phyloP scores from a whole-genome alignment of 2,113 vertebrate species.

The Cnemophilus loriae region DNA sequence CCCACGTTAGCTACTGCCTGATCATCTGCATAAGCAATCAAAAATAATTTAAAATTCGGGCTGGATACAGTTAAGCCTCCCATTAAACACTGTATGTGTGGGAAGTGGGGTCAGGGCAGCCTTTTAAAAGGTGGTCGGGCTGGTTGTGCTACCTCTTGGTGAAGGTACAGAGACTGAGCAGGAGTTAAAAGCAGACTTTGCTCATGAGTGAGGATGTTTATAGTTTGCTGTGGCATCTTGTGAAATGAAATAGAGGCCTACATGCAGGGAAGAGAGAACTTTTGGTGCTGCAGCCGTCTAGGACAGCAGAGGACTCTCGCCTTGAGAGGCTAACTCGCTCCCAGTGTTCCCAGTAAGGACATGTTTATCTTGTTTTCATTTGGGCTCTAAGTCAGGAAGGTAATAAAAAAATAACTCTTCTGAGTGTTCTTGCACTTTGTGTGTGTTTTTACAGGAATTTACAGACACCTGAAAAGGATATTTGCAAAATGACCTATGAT shows the following conservation, averaged over 20 bases:
- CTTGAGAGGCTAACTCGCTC: not conserved
- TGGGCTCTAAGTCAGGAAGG: slow-evolving; percentile 29
- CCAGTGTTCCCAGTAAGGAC: slow-evolving; percentile 24
- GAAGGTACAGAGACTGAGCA: not conserved
- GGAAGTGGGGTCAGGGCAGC: not conserved
- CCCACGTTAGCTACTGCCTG: not conserved
- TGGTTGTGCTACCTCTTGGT: not conserved
- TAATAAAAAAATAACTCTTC: slow-evolving; percentile 63
- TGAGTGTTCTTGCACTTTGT: slow-evolving; percentile 44
- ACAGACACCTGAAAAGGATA: slow-evolving; percentile 70
- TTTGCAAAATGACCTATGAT: slow-evolving; percentile 67
- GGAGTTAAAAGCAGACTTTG: not conserved
- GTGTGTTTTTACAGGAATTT: slow-evolving; percentile 65
- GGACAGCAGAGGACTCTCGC: not conserved
- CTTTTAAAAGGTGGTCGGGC: not conserved
- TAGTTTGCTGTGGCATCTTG: not conserved
- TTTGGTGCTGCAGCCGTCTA: not conserved
- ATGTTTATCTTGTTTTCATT: slow-evolving; percentile 59
- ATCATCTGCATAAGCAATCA: not conserved
- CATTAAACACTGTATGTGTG: not conserved
- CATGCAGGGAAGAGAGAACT: not conserved
- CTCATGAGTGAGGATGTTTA: not conserved
- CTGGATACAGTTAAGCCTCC: not conserved
- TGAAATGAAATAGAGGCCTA: not conserved
- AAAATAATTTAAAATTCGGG: not conserved